A percentile compares a stretch with the other conserved stretches of the same genome.
phyloP scores from a whole-genome alignment of 1,140 invertebrate genomes.

The Maconellicoccus hirsutus region DNA sequence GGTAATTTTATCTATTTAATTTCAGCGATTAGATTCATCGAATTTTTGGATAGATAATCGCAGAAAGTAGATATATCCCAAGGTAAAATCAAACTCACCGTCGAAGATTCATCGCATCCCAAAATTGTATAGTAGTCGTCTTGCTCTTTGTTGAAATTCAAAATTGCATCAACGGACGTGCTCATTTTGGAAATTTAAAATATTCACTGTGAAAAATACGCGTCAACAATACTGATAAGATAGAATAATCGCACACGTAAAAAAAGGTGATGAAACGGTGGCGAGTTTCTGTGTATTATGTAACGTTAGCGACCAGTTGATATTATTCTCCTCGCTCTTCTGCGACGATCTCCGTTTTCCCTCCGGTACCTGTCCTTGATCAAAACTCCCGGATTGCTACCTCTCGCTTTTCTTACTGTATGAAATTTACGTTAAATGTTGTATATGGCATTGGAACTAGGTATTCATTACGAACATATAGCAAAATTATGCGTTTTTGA shows the following conservation, averaged over 20 bases:
- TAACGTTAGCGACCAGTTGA: constrained; percentile 3
- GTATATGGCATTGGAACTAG: too few species aligned
- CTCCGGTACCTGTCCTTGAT: not conserved
- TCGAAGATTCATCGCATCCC: constrained; percentile 71
- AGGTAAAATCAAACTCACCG: too few species aligned
- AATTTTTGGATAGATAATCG: too few species aligned
- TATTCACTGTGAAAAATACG: not conserved
- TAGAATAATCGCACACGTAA: not conserved
- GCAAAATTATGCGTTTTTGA: too few species aligned
- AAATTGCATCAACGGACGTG: constrained; percentile 65
- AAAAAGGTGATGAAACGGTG: not conserved
- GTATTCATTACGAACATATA: too few species aligned
- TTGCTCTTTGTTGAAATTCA: constrained; percentile 62
- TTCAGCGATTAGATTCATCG: too few species aligned
- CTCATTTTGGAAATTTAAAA: constrained; percentile 40
- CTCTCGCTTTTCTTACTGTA: not conserved
- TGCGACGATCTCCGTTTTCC: not conserved
- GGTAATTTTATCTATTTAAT: too few species aligned
- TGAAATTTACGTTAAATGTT: too few species aligned
- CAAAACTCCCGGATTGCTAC: not conserved
- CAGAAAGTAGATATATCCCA: too few species aligned
- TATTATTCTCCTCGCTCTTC: not conserved
- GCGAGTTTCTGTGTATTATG: not conserved
- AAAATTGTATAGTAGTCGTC: constrained; percentile 78
- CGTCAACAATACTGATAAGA: not conserved